Base-by-base conservation (phyloP, 2,113 vertebrate genomes). In the Gymnogyps californianus region DNA sequence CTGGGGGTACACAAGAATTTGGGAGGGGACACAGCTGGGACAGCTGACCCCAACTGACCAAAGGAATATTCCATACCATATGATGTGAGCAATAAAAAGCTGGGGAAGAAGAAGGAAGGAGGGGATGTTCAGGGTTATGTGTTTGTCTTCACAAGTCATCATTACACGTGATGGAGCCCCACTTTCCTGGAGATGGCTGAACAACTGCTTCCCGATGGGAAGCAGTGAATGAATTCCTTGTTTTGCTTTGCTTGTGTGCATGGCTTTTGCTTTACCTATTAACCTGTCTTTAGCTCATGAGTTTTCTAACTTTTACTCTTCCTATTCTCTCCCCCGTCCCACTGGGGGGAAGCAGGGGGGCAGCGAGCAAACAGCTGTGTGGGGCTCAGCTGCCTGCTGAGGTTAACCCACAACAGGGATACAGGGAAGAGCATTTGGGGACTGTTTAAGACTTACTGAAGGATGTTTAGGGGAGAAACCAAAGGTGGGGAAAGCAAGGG, bases 81-180 rank as follows among this genome's bases (percentile, higher is more conserved):
- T 22, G 11, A 14, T 0, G 1, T 44, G 17, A 82, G 32, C 22
- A 62, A 49, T 47, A 16, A 22, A 65, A 42, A 65, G 31, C 13
- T n/a, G 25, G 15, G 20, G 31, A 40, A 18, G 17, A 34, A 55
- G 31, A 19, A 52, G 19, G 9, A 44, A 67, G 8, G 9, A 4
- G 13, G 10, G 11, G 7, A 28, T 1, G 0, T 20, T 78, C 2
- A 1, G 49, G 34, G 42, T n/a, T 11, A 38, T 32, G 29, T 1
- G 0, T 67, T 61, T 76, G 10, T 40, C 16, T 72, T 89, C 31
- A 31, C 25, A 61, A 76, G 11, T 69, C 3, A 69, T 8, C 2
- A 0, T 40, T 54, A 76, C 0, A 1, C 2, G 1, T 61, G 28
- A 34, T 8, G 46, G 32, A 71, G 21, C 22, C 52, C 5, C 16